Percentiles rank a stretch among this genome's conserved stretches.
Evolutionary conservation across 2,888 invertebrate genomes (phyloP).

Genomic region (Isoperla grammatica): DNA sequence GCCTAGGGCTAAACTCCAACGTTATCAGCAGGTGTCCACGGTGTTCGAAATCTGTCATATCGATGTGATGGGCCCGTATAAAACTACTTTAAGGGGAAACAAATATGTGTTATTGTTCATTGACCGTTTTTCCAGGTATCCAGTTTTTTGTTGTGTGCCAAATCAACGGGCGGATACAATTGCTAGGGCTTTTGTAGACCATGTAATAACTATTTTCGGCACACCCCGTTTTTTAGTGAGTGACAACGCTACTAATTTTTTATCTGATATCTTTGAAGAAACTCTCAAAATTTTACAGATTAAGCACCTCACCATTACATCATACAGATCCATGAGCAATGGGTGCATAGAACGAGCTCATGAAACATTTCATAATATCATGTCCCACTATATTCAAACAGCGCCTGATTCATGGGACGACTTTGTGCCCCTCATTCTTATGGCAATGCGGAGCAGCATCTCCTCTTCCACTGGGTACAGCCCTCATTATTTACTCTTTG

Average conservation of each 20-base stretch:
- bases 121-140: background rate
- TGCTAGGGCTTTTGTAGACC: background rate
- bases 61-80: constrained; percentile 1
- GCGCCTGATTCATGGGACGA: no score
- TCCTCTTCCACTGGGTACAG: no score
- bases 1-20: constrained; percentile 16
- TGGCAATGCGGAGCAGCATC: no score
- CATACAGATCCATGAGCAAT: background rate
- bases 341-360: background rate
- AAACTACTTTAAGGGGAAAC: background rate
- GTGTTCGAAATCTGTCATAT: constrained; percentile 12
- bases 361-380: background rate
- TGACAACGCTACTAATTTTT: background rate
- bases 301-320: background rate
- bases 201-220: background rate
- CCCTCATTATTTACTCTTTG: no score
- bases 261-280: background rate
- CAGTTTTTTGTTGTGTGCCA: background rate
- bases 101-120: background rate
- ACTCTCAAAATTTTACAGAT: background rate
- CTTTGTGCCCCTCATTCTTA: no score
- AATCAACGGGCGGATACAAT: background rate
- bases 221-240: background rate
- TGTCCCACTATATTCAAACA: background rate
- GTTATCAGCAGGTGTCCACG: background rate